Conservation (phyloP, 2,797 vertebrate species). For the Characodon lateralis region DNA sequence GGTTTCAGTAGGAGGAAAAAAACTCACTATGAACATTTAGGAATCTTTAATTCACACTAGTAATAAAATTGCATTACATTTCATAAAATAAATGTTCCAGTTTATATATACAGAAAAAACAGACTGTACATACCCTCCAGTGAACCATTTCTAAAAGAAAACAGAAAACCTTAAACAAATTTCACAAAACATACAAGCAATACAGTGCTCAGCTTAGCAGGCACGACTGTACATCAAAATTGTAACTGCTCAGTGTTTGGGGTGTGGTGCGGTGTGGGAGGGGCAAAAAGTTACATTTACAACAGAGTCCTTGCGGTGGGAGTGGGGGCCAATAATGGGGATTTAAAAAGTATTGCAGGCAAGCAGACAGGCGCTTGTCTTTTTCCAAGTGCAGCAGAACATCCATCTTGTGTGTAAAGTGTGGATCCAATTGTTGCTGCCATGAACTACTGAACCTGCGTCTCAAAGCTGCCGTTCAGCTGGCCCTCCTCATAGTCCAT, state of each 20-base stretch:
- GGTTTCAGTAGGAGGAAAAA: constrained; percentile 71
- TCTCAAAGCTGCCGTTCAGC: constrained; percentile 98
- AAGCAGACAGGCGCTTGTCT: constrained; percentile 89
- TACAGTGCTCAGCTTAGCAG: constrained; percentile 96
- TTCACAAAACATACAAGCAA: constrained; percentile 97
- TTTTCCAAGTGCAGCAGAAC: constrained; percentile 83
- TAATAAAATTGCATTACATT: constrained; percentile 99
- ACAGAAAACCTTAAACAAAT: constrained; percentile 81
- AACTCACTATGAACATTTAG: constrained; percentile 93
- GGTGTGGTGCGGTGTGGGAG: constrained; percentile 72
- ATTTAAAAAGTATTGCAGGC: constrained; percentile 95
- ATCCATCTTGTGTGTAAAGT: constrained; percentile 80
- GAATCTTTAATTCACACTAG: constrained; percentile 99
- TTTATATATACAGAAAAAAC: constrained; percentile 99
- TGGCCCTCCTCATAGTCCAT: constrained; percentile 99
- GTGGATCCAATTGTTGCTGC: constrained; percentile 74
- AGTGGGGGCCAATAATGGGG: constrained; percentile 85
- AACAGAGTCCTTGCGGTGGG: constrained; percentile 84
- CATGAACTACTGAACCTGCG: constrained; percentile 94
- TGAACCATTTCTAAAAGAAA: constrained; percentile 84
- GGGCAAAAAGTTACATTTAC: constrained; percentile 89
- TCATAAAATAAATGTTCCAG: constrained; percentile 99
- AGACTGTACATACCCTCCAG: constrained; percentile 98
- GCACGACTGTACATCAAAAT: constrained; percentile 95
- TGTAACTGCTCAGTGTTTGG: constrained; percentile 94